A percentile compares a stretch with the other conserved stretches of the same genome.
These are phyloP conservation scores for Ophioderma brevispina DNA, from an alignment of 35 echinoderm and acorn worm species.

Conservation along the genomic window DNA sequence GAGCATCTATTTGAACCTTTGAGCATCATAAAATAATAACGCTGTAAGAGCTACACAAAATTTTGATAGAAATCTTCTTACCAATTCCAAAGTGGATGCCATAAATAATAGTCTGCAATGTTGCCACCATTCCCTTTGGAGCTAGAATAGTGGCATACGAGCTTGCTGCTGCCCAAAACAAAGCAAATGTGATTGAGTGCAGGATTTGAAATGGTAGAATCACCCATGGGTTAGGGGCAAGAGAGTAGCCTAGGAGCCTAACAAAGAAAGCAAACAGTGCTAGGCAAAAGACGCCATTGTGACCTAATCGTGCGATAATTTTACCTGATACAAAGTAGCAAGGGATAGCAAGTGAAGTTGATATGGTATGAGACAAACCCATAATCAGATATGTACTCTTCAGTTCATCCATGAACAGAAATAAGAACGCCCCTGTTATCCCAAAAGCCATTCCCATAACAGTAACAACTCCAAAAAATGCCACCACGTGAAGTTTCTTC, in stretches of 20 bases:
- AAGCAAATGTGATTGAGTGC: conserved; percentile 90
- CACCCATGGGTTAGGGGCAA: conserved; percentile 72
- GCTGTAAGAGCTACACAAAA: too few species aligned
- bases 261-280: conserved; percentile 72
- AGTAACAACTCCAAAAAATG: conserved; percentile 61
- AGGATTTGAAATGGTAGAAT: conserved; percentile 90
- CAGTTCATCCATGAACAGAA: conserved; percentile 83
- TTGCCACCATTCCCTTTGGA: conserved; percentile 82
- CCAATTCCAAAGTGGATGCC: conserved; percentile 85
- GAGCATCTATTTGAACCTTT: too few species aligned
- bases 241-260: conserved; percentile 82
- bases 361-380: conserved; percentile 78
- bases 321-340: conserved; percentile 83
- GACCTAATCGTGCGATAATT: conserved; percentile 56
- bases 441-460: conserved; percentile 91
- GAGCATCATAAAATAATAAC: too few species aligned
- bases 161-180: conserved; percentile 79
- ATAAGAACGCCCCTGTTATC: conserved; percentile 69
- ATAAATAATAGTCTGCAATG: conserved; percentile 68
- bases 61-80: too few species aligned
- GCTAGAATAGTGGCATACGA: conserved; percentile 80
- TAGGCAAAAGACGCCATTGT: conserved; percentile 70
- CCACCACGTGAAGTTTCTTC: conserved; percentile 53
- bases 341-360: conserved; percentile 73
- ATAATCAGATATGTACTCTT: conserved; percentile 66